A percentile compares a stretch with the other conserved stretches of the same genome.
Conservation (phyloP, 2,888 invertebrate species). For the Campaea margaritaria region DNA sequence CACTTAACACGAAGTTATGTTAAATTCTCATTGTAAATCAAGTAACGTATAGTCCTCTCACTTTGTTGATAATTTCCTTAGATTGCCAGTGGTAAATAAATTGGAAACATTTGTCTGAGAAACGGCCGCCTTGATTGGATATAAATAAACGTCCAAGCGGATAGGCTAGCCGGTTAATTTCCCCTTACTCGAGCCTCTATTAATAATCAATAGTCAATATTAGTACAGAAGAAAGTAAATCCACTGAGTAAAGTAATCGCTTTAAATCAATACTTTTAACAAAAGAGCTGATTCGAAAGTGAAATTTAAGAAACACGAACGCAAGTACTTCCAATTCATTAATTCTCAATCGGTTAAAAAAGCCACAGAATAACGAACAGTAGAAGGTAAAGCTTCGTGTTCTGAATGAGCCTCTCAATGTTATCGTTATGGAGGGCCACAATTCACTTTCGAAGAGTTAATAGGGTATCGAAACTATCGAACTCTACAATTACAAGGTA, state of each 20-base stretch:
- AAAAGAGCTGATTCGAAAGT: slow-evolving; percentile 27
- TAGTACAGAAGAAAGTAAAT: slow-evolving; percentile 17
- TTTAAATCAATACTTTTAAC: slow-evolving; percentile 22
- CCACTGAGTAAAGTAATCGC: slow-evolving; percentile 3
- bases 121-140: slow-evolving; percentile 39
- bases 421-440: slow-evolving; percentile 24
- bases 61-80: slow-evolving; percentile 28
- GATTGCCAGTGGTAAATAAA: slow-evolving; percentile 36
- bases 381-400: background rate
- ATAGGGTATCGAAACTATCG: slow-evolving; percentile 23
- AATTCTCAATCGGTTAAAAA: slow-evolving; percentile 6
- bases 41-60: slow-evolving; percentile 24
- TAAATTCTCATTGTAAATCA: slow-evolving; percentile 29
- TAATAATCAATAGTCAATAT: slow-evolving; percentile 26
- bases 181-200: slow-evolving; percentile 15
- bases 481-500: slow-evolving; percentile 9
- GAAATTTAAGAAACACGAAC: slow-evolving; percentile 20
- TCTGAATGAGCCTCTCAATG: slow-evolving; percentile 16
- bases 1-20: slow-evolving; percentile 6
- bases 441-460: slow-evolving; percentile 28
- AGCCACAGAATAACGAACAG: too few species aligned
- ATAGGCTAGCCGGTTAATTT: slow-evolving; percentile 30
- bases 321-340: slow-evolving; percentile 15
- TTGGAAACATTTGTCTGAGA: slow-evolving; percentile 39
- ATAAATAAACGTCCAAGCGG: slow-evolving; percentile 34